Evolutionary conservation across 2,888 invertebrate genomes (phyloP).

Genomic region (Yponomeuta cagnagella): DNA sequence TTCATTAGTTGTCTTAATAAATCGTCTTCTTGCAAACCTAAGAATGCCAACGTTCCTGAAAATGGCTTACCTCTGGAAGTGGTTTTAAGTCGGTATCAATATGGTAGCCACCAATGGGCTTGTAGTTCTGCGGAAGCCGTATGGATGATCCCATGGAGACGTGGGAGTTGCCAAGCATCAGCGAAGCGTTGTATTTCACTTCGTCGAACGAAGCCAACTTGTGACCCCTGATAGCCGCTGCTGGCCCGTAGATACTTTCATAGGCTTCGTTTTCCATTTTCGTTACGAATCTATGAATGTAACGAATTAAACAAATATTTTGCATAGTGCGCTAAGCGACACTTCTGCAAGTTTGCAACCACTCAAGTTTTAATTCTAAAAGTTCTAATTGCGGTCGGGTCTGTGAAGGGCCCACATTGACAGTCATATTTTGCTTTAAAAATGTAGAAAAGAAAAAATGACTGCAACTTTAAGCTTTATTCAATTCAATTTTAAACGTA

Average conservation of each 20-base stretch:
- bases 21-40: too few species aligned
- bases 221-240: constrained; percentile 15
- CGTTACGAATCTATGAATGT: neutral
- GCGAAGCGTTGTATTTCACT: constrained; percentile 20
- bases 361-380: too few species aligned
- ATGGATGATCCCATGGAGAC: constrained; percentile 21
- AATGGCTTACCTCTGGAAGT: constrained; percentile 39
- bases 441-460: too few species aligned
- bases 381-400: too few species aligned
- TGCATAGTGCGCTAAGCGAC: too few species aligned
- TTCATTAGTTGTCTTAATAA: too few species aligned
- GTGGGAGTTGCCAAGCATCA: constrained; percentile 23
- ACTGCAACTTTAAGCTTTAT: too few species aligned
- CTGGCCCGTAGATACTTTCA: constrained; percentile 19
- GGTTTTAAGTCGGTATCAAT: constrained; percentile 28
- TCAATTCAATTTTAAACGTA: too few species aligned
- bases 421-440: too few species aligned
- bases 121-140: constrained; percentile 23
- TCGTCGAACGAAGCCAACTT: constrained; percentile 18
- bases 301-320: too few species aligned
- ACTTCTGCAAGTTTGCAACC: too few species aligned
- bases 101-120: constrained; percentile 25
- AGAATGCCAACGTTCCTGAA: neutral
- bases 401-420: too few species aligned
- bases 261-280: constrained; percentile 17